These are phyloP conservation scores for Magallana nippona DNA, from an alignment of 2,888 invertebrate genomes.

Conservation along the genomic window DNA sequence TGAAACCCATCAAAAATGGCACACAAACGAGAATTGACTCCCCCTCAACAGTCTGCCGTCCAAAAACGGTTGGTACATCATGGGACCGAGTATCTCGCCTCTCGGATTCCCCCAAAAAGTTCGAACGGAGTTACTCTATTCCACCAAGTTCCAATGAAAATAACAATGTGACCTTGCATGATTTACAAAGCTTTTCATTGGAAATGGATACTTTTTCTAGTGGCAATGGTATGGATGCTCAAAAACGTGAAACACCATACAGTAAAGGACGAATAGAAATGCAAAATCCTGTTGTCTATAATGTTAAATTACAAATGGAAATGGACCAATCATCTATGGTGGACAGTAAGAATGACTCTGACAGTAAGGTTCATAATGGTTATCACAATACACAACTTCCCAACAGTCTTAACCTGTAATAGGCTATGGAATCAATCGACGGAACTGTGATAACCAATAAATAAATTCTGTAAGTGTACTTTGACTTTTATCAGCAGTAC, in stretches of 20 bases:
- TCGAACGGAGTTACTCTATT: neutral
- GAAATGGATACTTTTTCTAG: constrained; percentile 13
- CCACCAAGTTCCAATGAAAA: neutral
- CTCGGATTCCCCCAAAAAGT: neutral
- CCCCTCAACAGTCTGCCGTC: neutral
- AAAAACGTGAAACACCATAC: neutral
- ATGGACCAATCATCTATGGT: neutral
- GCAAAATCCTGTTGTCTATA: constrained; percentile 10
- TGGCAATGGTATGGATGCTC: neutral
- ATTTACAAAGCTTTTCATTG: constrained; percentile 15
- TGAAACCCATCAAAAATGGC: constrained; percentile 28
- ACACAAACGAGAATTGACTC: neutral
- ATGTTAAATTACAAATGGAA: constrained; percentile 23
- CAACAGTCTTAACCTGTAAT: neutral
- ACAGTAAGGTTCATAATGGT: no score
- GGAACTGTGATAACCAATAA: no score
- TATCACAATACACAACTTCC: neutral
- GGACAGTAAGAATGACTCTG: neutral
- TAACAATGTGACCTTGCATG: neutral
- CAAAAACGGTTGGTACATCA: constrained; percentile 1
- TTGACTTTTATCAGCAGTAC: no score
- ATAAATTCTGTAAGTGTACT: no score
- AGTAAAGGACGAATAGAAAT: neutral
- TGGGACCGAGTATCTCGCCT: neutral
- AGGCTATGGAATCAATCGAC: no score